Percentiles rank a stretch among this genome's conserved stretches.
Conservation (phyloP, 2,888 invertebrate genomes). For the Tenthredo livida region DNA sequence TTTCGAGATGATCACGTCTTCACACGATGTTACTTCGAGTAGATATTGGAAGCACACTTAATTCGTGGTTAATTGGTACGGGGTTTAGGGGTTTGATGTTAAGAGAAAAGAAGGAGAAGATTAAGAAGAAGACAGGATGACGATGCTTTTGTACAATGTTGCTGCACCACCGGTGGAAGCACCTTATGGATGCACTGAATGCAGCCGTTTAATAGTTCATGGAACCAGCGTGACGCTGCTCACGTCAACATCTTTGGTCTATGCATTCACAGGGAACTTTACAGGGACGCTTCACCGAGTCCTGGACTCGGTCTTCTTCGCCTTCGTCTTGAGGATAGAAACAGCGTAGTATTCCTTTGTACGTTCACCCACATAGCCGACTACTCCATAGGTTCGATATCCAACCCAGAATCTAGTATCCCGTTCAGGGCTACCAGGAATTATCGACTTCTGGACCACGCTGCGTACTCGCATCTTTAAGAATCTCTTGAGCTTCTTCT, state of each 20-base stretch:
- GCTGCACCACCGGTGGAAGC: not conserved
- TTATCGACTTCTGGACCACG: conserved; percentile 34
- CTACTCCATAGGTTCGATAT: not conserved
- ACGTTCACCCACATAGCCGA: not conserved
- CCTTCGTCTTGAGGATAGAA: not conserved
- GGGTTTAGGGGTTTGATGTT: not conserved
- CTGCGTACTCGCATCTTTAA: not conserved
- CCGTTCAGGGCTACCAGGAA: conserved; percentile 31
- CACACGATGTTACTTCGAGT: not conserved
- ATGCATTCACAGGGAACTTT: not conserved
- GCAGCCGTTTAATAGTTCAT: conserved; percentile 54
- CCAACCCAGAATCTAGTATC: not conserved
- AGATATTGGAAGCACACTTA: not conserved
- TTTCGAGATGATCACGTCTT: not conserved
- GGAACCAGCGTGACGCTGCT: conserved; percentile 61
- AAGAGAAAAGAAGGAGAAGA: not conserved
- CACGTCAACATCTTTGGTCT: conserved; percentile 46
- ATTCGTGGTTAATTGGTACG: conserved; percentile 3
- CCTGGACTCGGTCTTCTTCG: not conserved
- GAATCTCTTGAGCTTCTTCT: conserved; percentile 23
- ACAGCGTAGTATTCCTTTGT: conserved; percentile 28
- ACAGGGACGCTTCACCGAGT: conserved; percentile 20
- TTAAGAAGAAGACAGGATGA: conserved; percentile 17
- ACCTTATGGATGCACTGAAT: conserved; percentile 37
- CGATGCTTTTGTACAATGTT: conserved; percentile 24